Conservation (phyloP, 2,888 invertebrate species). For the Drosophila lutescens region DNA sequence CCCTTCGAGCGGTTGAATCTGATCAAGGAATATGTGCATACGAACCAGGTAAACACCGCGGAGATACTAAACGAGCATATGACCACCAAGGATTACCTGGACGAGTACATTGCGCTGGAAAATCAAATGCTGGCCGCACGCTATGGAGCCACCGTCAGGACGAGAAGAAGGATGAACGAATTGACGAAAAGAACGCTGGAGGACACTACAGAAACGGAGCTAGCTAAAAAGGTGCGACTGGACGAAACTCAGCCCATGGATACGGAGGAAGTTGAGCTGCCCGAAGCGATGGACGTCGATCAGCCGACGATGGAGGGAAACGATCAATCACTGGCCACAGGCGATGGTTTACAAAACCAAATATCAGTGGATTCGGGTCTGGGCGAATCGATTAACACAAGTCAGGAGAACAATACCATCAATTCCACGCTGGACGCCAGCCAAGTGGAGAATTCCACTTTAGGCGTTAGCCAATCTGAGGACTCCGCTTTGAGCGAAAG, state of each 20-base stretch:
- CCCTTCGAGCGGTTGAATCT: slow-evolving; percentile 79
- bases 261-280: background rate
- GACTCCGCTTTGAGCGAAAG: background rate
- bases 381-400: slow-evolving; percentile 21
- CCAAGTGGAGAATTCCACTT: slow-evolving; percentile 11
- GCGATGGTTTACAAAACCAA: slow-evolving; percentile 12
- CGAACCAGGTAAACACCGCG: slow-evolving; percentile 49
- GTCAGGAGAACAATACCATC: slow-evolving; percentile 3
- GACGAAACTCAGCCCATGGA: slow-evolving; percentile 1
- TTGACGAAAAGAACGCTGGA: slow-evolving; percentile 23
- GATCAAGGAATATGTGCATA: slow-evolving; percentile 82
- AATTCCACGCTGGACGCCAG: slow-evolving; percentile 11
- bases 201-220: background rate
- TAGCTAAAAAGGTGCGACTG: slow-evolving; percentile 16
- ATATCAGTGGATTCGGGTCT: slow-evolving; percentile 32
- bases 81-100: slow-evolving; percentile 76
- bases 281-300: background rate
- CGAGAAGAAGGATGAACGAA: background rate
- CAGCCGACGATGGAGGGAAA: background rate
- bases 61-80: slow-evolving; percentile 52
- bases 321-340: background rate
- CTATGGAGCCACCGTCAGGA: slow-evolving; percentile 39
- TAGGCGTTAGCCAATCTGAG: slow-evolving; percentile 7
- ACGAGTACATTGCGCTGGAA: slow-evolving; percentile 79
- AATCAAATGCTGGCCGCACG: slow-evolving; percentile 72